These are phyloP conservation scores for Ruditapes philippinarum DNA, from an alignment of 1,140 invertebrate species.

Conservation along the genomic window DNA sequence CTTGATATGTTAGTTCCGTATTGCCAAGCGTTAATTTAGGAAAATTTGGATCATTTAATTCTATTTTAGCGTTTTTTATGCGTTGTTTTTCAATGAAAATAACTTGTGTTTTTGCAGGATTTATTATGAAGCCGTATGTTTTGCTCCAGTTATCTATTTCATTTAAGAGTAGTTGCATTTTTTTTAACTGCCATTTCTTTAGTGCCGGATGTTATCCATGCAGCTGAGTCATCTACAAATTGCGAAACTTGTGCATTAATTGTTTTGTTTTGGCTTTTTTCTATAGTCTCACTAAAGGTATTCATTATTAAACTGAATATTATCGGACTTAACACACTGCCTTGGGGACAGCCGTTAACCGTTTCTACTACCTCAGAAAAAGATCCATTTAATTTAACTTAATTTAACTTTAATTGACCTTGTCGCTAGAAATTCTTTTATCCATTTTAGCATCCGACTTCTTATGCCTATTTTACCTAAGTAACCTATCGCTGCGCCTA, in stretches of 20 bases:
- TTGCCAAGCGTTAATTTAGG: background rate
- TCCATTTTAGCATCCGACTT: conserved; percentile 10
- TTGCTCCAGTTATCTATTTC: background rate
- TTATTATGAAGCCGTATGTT: background rate
- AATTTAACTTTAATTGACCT: background rate
- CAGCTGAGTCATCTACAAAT: no score
- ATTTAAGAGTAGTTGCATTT: no score
- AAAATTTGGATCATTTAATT: background rate
- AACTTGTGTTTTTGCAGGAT: background rate
- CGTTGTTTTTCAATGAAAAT: background rate
- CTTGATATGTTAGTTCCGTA: background rate
- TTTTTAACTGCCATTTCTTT: background rate
- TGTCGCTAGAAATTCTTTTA: background rate
- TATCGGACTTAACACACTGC: background rate
- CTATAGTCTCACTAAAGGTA: background rate
- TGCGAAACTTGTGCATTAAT: background rate
- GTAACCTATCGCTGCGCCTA: background rate
- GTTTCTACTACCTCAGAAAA: background rate
- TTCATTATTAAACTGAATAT: no score
- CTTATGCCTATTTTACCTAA: background rate
- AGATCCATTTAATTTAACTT: no score
- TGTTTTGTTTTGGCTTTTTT: background rate
- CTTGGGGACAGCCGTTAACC: background rate
- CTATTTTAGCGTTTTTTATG: background rate
- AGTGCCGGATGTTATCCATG: background rate